These are phyloP conservation scores for Anguilla marmorata DNA, from an alignment of 2,797 vertebrate species.

Conservation along the genomic window DNA sequence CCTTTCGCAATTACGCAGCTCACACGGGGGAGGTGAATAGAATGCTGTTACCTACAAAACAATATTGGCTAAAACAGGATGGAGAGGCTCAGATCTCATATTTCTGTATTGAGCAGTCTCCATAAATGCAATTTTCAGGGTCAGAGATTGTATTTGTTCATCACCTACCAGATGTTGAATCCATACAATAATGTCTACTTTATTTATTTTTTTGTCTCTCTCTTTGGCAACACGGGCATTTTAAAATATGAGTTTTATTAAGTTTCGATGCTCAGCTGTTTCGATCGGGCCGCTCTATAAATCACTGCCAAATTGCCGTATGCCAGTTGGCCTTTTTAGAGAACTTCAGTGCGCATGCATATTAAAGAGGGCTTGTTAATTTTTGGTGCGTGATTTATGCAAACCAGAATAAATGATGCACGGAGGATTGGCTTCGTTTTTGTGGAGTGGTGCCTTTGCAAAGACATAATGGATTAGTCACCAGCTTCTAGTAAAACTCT, in stretches of 20 bases:
- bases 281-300: slow-evolving; percentile 51
- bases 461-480: slow-evolving; percentile 47
- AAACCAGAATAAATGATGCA: slow-evolving; percentile 53
- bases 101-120: slow-evolving; percentile 70
- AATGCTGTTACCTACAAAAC: slow-evolving; percentile 73
- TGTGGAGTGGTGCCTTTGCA: slow-evolving; percentile 44
- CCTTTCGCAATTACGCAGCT: slow-evolving; percentile 64
- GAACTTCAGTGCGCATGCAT: slow-evolving; percentile 27
- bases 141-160: slow-evolving; percentile 77
- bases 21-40: slow-evolving; percentile 62
- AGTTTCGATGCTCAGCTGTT: slow-evolving; percentile 68
- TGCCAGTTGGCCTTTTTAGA: slow-evolving; percentile 46
- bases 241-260: slow-evolving; percentile 59
- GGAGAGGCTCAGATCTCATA: slow-evolving; percentile 71
- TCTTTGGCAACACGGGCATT: slow-evolving; percentile 44
- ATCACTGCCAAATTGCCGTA: slow-evolving; percentile 60
- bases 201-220: slow-evolving; percentile 60
- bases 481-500: slow-evolving; percentile 35
- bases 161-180: slow-evolving; percentile 81
- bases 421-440: slow-evolving; percentile 40
- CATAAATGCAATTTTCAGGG: slow-evolving; percentile 75
- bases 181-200: slow-evolving; percentile 66
- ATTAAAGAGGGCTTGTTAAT: slow-evolving; percentile 36
- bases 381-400: slow-evolving; percentile 52
- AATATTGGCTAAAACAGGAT: slow-evolving; percentile 77